Percentiles rank a stretch among this genome's conserved stretches.
Evolutionary conservation across 1,140 invertebrate species (phyloP).

Genomic region (Riptortus pedestris): DNA sequence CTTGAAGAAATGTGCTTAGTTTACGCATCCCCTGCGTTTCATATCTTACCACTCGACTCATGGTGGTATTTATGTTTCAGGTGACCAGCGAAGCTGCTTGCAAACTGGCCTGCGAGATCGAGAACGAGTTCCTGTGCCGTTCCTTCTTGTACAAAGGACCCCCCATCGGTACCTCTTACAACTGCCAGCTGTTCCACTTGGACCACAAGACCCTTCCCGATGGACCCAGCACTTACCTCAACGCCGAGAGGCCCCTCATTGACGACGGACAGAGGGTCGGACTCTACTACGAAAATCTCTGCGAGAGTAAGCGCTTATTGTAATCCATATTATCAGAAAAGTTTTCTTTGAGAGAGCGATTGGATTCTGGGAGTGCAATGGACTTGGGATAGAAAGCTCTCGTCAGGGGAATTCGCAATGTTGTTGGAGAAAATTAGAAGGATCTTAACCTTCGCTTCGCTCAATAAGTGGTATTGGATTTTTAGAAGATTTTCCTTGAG

Average conservation of each 20-base stretch:
- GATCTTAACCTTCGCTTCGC: no score
- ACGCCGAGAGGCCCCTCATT: slow-evolving; percentile 76
- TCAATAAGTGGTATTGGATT: no score
- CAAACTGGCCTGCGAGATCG: slow-evolving; percentile 77
- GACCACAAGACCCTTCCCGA: slow-evolving; percentile 86
- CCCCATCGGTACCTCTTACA: slow-evolving; percentile 63
- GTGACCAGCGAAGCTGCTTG: slow-evolving; percentile 75
- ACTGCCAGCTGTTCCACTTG: slow-evolving; percentile 83
- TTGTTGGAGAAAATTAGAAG: no score
- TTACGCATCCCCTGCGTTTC: no score
- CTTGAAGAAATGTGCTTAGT: no score
- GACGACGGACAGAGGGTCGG: slow-evolving; percentile 83
- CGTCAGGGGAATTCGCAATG: no score
- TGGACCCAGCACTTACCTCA: slow-evolving; percentile 78
- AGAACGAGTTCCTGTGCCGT: slow-evolving; percentile 84
- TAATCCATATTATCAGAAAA: no score
- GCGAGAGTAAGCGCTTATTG: slow-evolving; percentile 53
- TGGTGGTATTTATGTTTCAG: slow-evolving; percentile 35
- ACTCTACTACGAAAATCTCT: slow-evolving; percentile 80
- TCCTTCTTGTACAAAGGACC: slow-evolving; percentile 76
- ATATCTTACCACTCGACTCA: no score
- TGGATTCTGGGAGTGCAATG: no score
- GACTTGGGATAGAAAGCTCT: no score
- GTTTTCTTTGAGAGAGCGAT: no score
- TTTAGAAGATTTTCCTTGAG: no score